Evolutionary conservation across 2,797 vertebrate genomes (phyloP).

Genomic region (Taenioides sp.): DNA sequence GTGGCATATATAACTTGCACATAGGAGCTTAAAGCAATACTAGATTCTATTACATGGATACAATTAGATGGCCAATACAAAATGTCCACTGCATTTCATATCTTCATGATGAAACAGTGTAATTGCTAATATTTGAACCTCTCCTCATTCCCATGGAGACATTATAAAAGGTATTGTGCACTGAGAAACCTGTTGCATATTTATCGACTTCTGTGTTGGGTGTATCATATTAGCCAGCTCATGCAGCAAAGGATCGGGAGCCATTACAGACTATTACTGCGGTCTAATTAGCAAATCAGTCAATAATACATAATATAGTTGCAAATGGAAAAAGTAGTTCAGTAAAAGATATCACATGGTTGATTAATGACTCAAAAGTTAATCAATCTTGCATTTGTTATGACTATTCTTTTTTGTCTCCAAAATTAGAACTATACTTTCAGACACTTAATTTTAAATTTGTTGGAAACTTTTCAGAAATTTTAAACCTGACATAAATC

Average conservation of each 20-base stretch:
- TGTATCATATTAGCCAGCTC: conserved; percentile 10
- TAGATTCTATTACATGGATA: conserved; percentile 14
- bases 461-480: no score
- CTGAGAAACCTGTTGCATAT: not conserved
- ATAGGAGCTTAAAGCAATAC: conserved; percentile 26
- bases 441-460: no score
- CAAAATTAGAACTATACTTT: no score
- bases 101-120: conserved; percentile 36
- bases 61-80: conserved; percentile 18
- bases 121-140: conserved; percentile 40
- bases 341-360: not conserved
- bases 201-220: conserved; percentile 2
- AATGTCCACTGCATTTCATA: conserved; percentile 8
- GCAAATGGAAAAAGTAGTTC: not conserved
- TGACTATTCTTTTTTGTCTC: not conserved
- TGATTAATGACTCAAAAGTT: conserved; percentile 6
- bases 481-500: no score
- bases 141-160: conserved; percentile 5
- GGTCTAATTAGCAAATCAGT: conserved; percentile 11
- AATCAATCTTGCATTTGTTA: not conserved
- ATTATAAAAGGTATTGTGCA: not conserved
- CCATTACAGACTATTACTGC: conserved; percentile 7
- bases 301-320: conserved; percentile 4
- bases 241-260: conserved; percentile 1
- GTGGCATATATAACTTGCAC: conserved; percentile 11